A percentile compares a stretch with the other conserved stretches of the same genome.
Evolutionary conservation across 2,797 vertebrate species (phyloP).

Genomic region (Chaetodon trifasciatus): DNA sequence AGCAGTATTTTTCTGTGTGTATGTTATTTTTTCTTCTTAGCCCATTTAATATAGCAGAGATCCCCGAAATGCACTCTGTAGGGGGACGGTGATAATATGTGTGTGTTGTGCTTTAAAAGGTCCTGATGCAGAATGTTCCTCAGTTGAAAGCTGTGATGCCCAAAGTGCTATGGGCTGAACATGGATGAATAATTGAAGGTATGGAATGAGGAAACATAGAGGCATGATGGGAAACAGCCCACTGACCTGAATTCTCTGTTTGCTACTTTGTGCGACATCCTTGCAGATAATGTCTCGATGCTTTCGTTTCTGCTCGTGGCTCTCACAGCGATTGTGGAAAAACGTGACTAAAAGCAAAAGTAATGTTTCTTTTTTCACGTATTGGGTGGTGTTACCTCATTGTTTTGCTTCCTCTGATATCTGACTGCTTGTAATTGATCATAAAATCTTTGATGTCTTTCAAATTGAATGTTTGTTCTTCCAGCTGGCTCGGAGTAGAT

Average conservation of each 20-base stretch:
- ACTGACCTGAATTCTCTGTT: conserved; percentile 80
- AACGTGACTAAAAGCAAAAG: background rate
- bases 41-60: conserved; percentile 8
- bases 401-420: conserved; percentile 12
- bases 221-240: conserved; percentile 74
- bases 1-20: conserved; percentile 6
- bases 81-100: background rate
- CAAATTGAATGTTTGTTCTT: conserved; percentile 13
- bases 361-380: background rate
- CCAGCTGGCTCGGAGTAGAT: conserved; percentile 28
- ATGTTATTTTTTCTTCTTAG: background rate
- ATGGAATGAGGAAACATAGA: conserved; percentile 62
- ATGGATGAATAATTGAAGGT: conserved; percentile 83
- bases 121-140: conserved; percentile 45
- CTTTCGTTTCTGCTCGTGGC: conserved; percentile 15
- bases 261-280: conserved; percentile 34
- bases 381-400: background rate
- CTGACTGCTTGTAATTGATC: conserved; percentile 32
- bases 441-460: conserved; percentile 32
- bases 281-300: conserved; percentile 26
- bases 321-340: background rate
- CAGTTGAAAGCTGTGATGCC: conserved; percentile 47
- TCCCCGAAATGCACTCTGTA: conserved; percentile 20
- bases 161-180: conserved; percentile 46
- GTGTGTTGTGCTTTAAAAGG: conserved; percentile 36